Base-by-base conservation (phyloP, 2,888 invertebrate genomes). In the Metallyticus violacea region DNA sequence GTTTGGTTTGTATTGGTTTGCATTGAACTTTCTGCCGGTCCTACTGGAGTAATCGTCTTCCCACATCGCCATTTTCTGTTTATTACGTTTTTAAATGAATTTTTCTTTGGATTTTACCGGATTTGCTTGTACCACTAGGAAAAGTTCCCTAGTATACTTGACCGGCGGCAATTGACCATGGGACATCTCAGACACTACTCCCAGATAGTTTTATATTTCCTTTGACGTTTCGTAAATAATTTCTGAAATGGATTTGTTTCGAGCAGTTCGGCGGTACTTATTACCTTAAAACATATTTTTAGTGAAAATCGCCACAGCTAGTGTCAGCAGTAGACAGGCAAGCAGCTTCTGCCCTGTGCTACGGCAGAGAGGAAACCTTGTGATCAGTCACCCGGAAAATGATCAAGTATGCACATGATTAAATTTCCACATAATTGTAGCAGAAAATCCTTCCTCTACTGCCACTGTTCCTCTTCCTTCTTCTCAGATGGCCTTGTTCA, bases 391-490 rank as follows among this genome's bases (percentile, higher is more conserved):
- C 79, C 86, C 87, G 88, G 88, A 88, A 88, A 88, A 88, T 88
- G 88, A 88, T 88, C 88, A 87, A 88, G 88, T 88, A 88, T 88
- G 88, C 88, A 88, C 87, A 88, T 88, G 88, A 88, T 88, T 88
- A 88, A 88, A 88, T 88, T 87, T 87, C 88, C 87, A 88, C 88
- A 88, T 88, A 88, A 88, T 88, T 88, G 88, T 88, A 88, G 85
- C 86, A 86, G 88, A 87, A 86, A 86, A 79, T 83, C 83, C 83
- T 83, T 77, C 77, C n/a, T 77, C 26, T 81, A 22, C 81, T 77
- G 30, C 76, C 76, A 40, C 76, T 82, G 26, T 22, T 26, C 76
- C 26, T 81, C 30, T 30, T 81, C 81, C 78, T 78, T 25, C 5
- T 78, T 26, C 27, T 83, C 4, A n/a, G 76, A 76, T 83, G 76